Conservation (phyloP, 2,113 vertebrate genomes). For the Ibidorhyncha struthersii region DNA sequence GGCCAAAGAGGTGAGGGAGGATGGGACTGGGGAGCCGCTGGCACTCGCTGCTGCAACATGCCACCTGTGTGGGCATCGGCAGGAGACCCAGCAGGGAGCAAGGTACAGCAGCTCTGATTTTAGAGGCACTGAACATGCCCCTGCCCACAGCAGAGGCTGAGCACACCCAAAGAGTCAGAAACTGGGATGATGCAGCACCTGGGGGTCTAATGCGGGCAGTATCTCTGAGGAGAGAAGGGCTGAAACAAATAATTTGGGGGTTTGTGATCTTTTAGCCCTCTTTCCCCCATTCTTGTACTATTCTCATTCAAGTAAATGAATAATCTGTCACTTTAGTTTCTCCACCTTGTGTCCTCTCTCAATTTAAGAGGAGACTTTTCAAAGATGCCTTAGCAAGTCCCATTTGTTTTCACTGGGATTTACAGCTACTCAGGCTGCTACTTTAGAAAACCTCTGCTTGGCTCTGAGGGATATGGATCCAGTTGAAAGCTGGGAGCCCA, state of each 20-base stretch:
- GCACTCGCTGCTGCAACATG: background rate
- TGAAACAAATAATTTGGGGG: background rate
- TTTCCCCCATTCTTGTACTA: background rate
- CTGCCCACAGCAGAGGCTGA: background rate
- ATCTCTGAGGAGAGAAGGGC: background rate
- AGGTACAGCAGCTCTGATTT: background rate
- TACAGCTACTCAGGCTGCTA: background rate
- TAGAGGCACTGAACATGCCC: background rate
- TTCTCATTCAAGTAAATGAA: background rate
- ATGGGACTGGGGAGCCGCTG: accelerated
- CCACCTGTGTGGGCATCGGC: accelerated
- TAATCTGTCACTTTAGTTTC: background rate
- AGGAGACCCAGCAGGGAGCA: background rate
- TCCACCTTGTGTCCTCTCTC: background rate
- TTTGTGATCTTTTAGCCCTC: background rate
- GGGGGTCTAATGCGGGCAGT: accelerated
- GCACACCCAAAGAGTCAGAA: background rate
- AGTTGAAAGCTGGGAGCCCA: background rate
- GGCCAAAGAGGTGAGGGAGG: background rate
- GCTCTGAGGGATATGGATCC: background rate
- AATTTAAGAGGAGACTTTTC: background rate
- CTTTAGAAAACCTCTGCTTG: background rate
- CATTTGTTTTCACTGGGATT: background rate
- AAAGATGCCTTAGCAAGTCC: background rate
- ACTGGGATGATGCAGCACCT: background rate